These are phyloP conservation scores for Catharus minimus DNA, from an alignment of 2,113 vertebrate genomes.

Conservation along the genomic window DNA sequence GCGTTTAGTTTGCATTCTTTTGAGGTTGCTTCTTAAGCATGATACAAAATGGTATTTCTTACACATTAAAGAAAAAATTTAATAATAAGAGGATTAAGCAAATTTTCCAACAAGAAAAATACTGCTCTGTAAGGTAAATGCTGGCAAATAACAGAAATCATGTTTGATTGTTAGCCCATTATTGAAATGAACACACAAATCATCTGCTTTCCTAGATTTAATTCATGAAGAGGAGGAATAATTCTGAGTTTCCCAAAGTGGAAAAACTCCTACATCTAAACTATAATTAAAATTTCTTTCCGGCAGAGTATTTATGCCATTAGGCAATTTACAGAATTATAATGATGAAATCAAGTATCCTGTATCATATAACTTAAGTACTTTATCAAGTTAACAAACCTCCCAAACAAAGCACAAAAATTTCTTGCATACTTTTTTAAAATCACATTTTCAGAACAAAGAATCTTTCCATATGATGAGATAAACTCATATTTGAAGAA, in stretches of 20 bases:
- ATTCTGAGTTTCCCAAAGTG: conserved; percentile 1
- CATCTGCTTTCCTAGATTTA: conserved; percentile 14
- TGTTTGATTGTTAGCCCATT: neutral
- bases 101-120: neutral
- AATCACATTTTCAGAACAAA: neutral
- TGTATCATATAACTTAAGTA: neutral
- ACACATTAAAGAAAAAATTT: neutral
- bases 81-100: neutral
- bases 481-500: neutral
- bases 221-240: conserved; percentile 22
- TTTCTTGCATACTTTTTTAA: neutral
- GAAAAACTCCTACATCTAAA: conserved; percentile 20
- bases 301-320: neutral
- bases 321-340: neutral
- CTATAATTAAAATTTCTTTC: conserved; percentile 22
- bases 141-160: neutral
- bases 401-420: neutral
- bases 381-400: neutral
- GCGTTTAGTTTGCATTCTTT: neutral
- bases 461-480: neutral
- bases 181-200: conserved; percentile 16
- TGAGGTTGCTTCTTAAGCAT: neutral
- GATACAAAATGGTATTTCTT: neutral
- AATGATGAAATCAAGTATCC: neutral
- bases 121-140: neutral